Conservation (phyloP, 1,140 invertebrate species). For the Muscidifurax raptorellus region DNA sequence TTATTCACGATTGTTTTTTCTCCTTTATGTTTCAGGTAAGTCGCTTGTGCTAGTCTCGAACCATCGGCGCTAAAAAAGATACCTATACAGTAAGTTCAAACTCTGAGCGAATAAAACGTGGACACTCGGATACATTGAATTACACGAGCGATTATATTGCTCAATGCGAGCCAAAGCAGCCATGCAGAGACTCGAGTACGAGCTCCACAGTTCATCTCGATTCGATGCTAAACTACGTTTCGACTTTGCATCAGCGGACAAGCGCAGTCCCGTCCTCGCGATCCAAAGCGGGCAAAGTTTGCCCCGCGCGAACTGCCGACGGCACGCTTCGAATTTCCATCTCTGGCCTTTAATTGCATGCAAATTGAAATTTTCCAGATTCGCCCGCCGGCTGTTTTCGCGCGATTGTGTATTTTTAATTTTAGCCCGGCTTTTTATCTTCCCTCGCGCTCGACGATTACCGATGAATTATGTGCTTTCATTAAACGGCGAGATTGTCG, state of each 20-base stretch:
- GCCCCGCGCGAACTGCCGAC: constrained; percentile 55
- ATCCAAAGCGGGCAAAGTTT: constrained; percentile 54
- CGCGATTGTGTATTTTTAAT: constrained; percentile 8
- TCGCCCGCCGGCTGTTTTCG: constrained; percentile 16
- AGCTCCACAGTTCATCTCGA: constrained; percentile 55
- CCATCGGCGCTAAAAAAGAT: no score
- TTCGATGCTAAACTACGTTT: constrained; percentile 62
- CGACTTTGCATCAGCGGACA: constrained; percentile 48
- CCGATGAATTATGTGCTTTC: constrained; percentile 12
- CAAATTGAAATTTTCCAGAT: constrained; percentile 46
- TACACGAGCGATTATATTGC: not conserved
- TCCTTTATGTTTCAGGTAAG: not conserved
- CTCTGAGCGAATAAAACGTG: not conserved
- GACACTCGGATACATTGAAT: not conserved
- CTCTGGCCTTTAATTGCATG: constrained; percentile 38
- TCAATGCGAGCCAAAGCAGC: no score
- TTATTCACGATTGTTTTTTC: no score
- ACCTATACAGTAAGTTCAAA: not conserved
- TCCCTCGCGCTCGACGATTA: not conserved
- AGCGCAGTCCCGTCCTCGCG: not conserved
- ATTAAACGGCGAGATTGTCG: constrained; percentile 18
- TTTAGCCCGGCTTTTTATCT: not conserved
- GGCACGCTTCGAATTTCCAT: constrained; percentile 49
- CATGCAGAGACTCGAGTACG: not conserved
- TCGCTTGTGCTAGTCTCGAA: not conserved